Conservation (phyloP, 2,113 vertebrate genomes). For the Alethe castanea region DNA sequence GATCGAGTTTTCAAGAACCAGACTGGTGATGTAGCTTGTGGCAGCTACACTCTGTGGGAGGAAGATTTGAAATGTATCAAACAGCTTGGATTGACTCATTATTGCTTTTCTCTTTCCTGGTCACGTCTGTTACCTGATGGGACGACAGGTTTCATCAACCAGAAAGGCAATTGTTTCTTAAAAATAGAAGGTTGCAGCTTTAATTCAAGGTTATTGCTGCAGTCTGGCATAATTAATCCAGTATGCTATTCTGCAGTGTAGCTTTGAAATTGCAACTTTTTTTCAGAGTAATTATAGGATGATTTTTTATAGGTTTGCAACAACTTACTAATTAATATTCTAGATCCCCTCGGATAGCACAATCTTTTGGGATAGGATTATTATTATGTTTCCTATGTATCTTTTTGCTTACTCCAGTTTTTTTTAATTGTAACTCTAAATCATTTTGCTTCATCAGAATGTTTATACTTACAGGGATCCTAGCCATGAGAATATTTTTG, state of each 20-base stretch:
- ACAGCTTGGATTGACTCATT: conserved; percentile 94
- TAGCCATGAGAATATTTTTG: conserved; percentile 23
- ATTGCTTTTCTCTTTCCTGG: conserved; percentile 94
- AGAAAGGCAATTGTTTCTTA: conserved; percentile 90
- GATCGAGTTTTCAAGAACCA: conserved; percentile 86
- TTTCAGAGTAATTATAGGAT: conserved; percentile 73
- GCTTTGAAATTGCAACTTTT: conserved; percentile 74
- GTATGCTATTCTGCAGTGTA: conserved; percentile 68
- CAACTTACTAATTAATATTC: conserved; percentile 63
- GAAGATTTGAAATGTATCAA: conserved; percentile 93
- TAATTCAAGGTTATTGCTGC: conserved; percentile 86
- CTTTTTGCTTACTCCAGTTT: conserved; percentile 36
- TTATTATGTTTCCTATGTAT: conserved; percentile 41
- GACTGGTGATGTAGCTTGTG: conserved; percentile 88
- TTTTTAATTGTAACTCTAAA: conserved; percentile 37
- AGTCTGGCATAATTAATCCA: conserved; percentile 84
- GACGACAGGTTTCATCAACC: conserved; percentile 86
- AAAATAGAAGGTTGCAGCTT: conserved; percentile 85
- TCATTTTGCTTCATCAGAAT: conserved; percentile 27
- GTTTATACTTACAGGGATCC: conserved; percentile 9
- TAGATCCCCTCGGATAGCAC: conserved; percentile 32
- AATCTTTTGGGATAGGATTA: conserved; percentile 41
- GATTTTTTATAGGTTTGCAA: conserved; percentile 69
- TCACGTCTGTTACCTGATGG: conserved; percentile 94
- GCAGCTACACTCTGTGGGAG: conserved; percentile 93